Evolutionary conservation across 2,888 invertebrate genomes (phyloP).

Genomic region (Caenorhabditis sp.): DNA sequence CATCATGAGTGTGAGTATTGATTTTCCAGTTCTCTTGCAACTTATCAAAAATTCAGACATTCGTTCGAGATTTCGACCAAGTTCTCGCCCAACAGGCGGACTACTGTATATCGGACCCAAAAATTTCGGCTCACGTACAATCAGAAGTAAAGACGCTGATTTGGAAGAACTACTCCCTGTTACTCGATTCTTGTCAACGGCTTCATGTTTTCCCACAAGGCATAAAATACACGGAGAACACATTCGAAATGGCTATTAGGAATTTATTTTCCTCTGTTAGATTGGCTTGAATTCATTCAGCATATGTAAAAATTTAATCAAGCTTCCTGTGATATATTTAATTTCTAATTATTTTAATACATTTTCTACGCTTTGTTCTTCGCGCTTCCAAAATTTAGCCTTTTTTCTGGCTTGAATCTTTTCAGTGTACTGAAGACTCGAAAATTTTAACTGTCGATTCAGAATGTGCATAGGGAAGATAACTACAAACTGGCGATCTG

Average conservation of each 20-base stretch:
- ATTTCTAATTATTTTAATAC: slow-evolving; percentile 1
- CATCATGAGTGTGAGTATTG: slow-evolving; percentile 64
- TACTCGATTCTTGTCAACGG: slow-evolving; percentile 52
- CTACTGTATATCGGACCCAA: slow-evolving; percentile 79
- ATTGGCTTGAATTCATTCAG: slow-evolving; percentile 4
- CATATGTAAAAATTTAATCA: slow-evolving; percentile 2
- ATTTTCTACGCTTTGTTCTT: not conserved
- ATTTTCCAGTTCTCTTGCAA: not conserved
- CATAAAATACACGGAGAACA: slow-evolving; percentile 64
- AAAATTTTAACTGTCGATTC: not conserved
- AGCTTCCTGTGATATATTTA: slow-evolving; percentile 2
- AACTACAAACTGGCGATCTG: slow-evolving; percentile 55
- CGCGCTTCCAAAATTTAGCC: not conserved
- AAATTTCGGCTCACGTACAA: slow-evolving; percentile 74
- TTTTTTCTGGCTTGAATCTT: slow-evolving; percentile 17
- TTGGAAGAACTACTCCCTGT: slow-evolving; percentile 52
- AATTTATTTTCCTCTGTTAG: slow-evolving; percentile 62
- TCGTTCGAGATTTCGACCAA: slow-evolving; percentile 80
- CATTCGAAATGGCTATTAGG: slow-evolving; percentile 59
- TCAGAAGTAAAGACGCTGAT: slow-evolving; percentile 56
- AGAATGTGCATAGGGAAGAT: slow-evolving; percentile 59
- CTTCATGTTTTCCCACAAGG: slow-evolving; percentile 66
- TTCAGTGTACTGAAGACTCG: not conserved
- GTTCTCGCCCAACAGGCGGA: slow-evolving; percentile 75
- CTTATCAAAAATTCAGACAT: slow-evolving; percentile 65